phyloP scores from a whole-genome alignment of 2,888 invertebrate genomes.

The Galerucella nymphaeae region DNA sequence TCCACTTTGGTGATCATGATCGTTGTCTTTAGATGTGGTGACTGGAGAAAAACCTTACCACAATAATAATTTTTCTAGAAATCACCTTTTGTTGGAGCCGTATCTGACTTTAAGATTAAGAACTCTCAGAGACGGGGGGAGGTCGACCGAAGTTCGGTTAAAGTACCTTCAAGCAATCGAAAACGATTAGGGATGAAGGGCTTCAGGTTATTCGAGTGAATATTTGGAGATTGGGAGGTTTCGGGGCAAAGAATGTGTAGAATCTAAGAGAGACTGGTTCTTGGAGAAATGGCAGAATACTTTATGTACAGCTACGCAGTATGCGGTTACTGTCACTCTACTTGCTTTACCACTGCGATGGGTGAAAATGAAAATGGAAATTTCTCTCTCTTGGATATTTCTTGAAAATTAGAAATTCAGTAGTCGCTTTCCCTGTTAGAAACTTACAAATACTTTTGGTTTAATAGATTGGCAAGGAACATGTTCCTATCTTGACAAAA shows the following conservation, averaged over 20 bases:
- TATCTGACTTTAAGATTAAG: slow-evolving; percentile 11
- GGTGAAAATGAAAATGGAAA: neutral
- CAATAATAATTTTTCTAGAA: neutral
- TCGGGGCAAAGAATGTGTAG: slow-evolving; percentile 42
- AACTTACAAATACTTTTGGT: slow-evolving; percentile 2
- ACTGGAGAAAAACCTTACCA: neutral
- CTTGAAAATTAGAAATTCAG: neutral
- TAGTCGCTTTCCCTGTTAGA: neutral
- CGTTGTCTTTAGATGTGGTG: neutral
- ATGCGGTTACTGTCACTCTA: slow-evolving; percentile 22
- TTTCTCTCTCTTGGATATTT: neutral
- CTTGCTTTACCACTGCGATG: neutral
- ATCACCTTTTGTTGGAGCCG: neutral
- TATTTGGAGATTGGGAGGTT: slow-evolving; percentile 36
- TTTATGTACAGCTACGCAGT: slow-evolving; percentile 34
- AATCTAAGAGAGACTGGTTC: slow-evolving; percentile 35
- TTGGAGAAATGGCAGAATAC: slow-evolving; percentile 35
- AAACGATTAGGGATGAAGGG: slow-evolving; percentile 44
- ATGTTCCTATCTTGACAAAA: no score
- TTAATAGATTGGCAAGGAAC: neutral
- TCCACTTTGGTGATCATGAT: neutral
- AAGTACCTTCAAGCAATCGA: slow-evolving; percentile 47
- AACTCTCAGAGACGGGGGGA: slow-evolving; percentile 1
- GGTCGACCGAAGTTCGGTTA: slow-evolving; percentile 41
- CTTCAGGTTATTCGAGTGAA: slow-evolving; percentile 45